phyloP scores from a whole-genome alignment of 92 coral and sea anemone species.

The Bergia sp. region DNA sequence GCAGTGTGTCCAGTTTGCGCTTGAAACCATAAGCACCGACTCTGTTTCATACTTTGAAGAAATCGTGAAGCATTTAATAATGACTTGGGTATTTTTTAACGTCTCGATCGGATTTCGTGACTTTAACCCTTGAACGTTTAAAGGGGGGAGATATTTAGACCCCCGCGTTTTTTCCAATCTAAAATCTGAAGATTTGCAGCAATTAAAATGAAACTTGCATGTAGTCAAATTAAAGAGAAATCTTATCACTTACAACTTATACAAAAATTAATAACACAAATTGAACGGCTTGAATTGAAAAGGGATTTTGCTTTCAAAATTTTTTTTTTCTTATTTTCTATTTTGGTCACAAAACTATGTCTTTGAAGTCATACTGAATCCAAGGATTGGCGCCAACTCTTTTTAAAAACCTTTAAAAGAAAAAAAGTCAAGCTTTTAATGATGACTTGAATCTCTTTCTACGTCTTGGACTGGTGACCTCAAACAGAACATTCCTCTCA shows the following conservation, averaged over 20 bases:
- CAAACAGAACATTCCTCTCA: slow-evolving; percentile 66
- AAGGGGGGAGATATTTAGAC: too few relatives aligned
- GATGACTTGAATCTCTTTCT: slow-evolving; percentile 25
- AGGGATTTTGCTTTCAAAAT: too few relatives aligned
- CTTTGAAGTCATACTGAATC: not conserved
- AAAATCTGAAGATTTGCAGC: too few relatives aligned
- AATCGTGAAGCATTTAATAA: not conserved
- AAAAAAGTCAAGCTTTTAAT: not conserved
- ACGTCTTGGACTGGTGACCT: slow-evolving; percentile 33
- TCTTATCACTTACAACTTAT: too few relatives aligned
- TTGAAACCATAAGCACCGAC: not conserved
- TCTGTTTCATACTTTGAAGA: not conserved
- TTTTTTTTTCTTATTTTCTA: too few relatives aligned
- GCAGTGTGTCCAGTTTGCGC: too few relatives aligned
- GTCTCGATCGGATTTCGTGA: not conserved
- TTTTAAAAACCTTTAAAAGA: not conserved
- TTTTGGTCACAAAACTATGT: too few relatives aligned
- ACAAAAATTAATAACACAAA: too few relatives aligned
- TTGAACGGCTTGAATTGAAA: too few relatives aligned
- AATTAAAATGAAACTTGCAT: too few relatives aligned
- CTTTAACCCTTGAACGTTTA: slow-evolving; percentile 64
- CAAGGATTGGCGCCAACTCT: not conserved
- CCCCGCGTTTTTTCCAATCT: too few relatives aligned
- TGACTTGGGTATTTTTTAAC: slow-evolving; percentile 9
- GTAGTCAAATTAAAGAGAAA: too few relatives aligned